phyloP scores from a whole-genome alignment of 1,140 invertebrate species.

The Drosophila triauraria region DNA sequence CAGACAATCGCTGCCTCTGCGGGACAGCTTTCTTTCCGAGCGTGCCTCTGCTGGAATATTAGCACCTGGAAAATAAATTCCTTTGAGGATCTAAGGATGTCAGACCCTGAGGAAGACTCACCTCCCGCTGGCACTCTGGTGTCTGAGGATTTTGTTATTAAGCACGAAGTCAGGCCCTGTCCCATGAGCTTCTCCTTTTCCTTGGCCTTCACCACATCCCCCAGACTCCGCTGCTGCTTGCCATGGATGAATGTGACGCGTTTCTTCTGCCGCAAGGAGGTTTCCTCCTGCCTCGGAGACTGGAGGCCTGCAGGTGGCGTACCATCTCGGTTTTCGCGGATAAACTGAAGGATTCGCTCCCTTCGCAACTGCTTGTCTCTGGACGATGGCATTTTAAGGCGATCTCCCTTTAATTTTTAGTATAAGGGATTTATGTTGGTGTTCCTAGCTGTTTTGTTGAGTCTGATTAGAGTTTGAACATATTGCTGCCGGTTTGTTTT shows the following conservation, averaged over 20 bases:
- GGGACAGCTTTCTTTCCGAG: background rate
- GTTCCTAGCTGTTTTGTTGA: background rate
- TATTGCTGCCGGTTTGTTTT: background rate
- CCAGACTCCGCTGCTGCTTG: constrained; percentile 8
- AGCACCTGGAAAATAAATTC: constrained; percentile 28
- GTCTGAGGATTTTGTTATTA: constrained; percentile 58
- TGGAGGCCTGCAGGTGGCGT: background rate
- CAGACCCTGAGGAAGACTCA: background rate
- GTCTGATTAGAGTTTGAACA: background rate
- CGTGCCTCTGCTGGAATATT: constrained; percentile 50
- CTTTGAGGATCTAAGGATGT: background rate
- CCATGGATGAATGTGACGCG: constrained; percentile 62
- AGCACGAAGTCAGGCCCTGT: constrained; percentile 58
- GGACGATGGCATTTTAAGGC: constrained; percentile 11
- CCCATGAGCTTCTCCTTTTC: constrained; percentile 42
- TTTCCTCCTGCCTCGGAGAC: background rate
- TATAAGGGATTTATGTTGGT: background rate
- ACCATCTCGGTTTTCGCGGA: constrained; percentile 7
- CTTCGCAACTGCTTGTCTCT: constrained; percentile 13
- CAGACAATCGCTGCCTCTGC: background rate
- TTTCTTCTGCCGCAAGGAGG: constrained; percentile 33
- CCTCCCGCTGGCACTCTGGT: constrained; percentile 5
- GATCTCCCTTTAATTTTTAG: no score
- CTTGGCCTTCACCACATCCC: constrained; percentile 5
- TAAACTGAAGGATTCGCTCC: constrained; percentile 31